These are phyloP conservation scores for Harlomillsia oculata DNA, from an alignment of 1,140 invertebrate genomes.

Conservation along the genomic window DNA sequence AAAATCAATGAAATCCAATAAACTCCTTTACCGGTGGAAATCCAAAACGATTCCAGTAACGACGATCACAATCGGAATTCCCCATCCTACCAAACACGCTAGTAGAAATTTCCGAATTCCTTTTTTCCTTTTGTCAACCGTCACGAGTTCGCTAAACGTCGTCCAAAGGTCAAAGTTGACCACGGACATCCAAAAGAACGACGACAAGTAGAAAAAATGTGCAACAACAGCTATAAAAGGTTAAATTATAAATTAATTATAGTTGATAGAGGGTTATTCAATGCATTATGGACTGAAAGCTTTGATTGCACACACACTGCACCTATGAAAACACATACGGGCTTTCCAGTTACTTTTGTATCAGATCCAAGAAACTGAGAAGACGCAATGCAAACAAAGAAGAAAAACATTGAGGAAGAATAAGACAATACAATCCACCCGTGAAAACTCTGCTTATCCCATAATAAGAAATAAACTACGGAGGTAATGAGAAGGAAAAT, in stretches of 20 bases:
- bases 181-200: constrained; percentile 19
- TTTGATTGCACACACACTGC: no score
- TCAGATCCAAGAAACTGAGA: not conserved
- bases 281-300: no score
- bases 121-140: no score
- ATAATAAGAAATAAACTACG: constrained; percentile 24
- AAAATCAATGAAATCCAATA: no score
- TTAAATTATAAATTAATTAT: no score
- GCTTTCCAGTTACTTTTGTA: not conserved
- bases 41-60: constrained; percentile 1
- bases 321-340: no score
- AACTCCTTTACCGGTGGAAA: no score
- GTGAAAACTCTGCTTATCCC: constrained; percentile 31
- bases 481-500: constrained; percentile 26
- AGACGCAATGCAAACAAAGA: constrained; percentile 19
- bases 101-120: no score
- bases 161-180: constrained; percentile 25
- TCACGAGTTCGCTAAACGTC: no score
- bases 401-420: constrained; percentile 21
- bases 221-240: constrained; percentile 5
- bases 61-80: constrained; percentile 9
- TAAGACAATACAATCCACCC: constrained; percentile 24
- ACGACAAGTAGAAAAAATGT: constrained; percentile 20
- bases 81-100: no score
- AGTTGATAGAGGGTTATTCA: no score